phyloP scores from a whole-genome alignment of 2,797 vertebrate genomes.

The Rallus crepitans region DNA sequence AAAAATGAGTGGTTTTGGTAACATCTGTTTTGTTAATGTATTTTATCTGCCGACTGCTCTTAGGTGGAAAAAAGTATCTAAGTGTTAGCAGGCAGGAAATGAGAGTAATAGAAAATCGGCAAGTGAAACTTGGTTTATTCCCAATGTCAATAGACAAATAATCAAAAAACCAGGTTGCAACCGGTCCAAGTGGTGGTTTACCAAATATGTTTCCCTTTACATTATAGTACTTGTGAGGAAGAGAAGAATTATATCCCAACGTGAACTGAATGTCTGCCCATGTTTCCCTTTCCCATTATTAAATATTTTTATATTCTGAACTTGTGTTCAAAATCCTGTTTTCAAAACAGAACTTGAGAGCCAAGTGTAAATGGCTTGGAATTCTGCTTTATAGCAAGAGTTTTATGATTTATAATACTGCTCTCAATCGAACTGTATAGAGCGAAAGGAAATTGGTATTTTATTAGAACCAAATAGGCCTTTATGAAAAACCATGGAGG shows the following conservation, averaged over 20 bases:
- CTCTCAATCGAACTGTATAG: conserved; percentile 38
- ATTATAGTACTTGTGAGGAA: conserved; percentile 12
- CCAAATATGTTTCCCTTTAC: conserved; percentile 57
- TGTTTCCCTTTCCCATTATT: conserved; percentile 24
- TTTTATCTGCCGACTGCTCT: conserved; percentile 42
- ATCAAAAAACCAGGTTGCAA: conserved; percentile 58
- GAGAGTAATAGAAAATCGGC: conserved; percentile 52
- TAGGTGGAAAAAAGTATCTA: conserved; percentile 61
- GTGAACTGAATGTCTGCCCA: neutral
- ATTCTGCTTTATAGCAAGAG: conserved; percentile 44
- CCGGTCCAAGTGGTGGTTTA: conserved; percentile 50
- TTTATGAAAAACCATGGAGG: conserved; percentile 11
- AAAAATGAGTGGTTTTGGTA: conserved; percentile 35
- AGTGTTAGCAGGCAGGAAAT: conserved; percentile 65
- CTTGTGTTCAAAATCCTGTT: conserved; percentile 39
- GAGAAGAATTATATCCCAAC: conserved; percentile 15
- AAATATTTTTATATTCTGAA: conserved; percentile 52
- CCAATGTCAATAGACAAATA: conserved; percentile 50
- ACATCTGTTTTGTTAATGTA: conserved; percentile 65
- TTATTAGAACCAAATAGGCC: conserved; percentile 42
- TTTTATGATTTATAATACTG: conserved; percentile 49
- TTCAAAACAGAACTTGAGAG: conserved; percentile 45
- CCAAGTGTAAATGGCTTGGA: conserved; percentile 25
- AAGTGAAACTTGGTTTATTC: conserved; percentile 43
- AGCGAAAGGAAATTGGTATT: conserved; percentile 50